These are phyloP conservation scores for Oreotrochilus melanogaster DNA, from an alignment of 2,113 vertebrate species.

Conservation along the genomic window DNA sequence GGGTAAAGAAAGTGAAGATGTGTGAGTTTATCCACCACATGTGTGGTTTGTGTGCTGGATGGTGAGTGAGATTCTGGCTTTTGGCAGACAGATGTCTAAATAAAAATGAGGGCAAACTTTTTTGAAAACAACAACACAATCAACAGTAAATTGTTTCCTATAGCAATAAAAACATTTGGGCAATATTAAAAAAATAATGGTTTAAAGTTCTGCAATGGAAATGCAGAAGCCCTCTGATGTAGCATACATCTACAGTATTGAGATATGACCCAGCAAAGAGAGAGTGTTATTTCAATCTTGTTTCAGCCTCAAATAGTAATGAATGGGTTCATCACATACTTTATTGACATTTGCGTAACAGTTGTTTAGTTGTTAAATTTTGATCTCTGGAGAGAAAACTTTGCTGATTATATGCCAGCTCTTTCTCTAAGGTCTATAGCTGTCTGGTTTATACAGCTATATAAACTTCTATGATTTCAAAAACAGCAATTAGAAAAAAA, in stretches of 20 bases:
- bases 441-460: background rate
- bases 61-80: background rate
- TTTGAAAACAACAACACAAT: fast-evolving
- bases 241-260: fast-evolving
- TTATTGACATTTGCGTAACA: background rate
- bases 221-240: background rate
- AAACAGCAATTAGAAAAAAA: too few species aligned
- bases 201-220: background rate
- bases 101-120: background rate
- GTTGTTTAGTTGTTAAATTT: background rate
- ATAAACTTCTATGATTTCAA: background rate
- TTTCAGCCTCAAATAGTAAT: background rate
- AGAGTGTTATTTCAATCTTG: background rate
- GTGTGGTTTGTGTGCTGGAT: background rate
- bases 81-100: background rate
- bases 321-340: fast-evolving
- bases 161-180: fast-evolving
- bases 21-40: fast-evolving
- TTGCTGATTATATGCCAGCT: background rate
- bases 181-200: background rate
- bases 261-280: background rate
- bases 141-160: background rate
- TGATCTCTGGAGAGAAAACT: background rate
- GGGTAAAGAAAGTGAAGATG: fast-evolving
- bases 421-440: background rate